Conservation (phyloP, 2,888 invertebrate genomes). For the Boloria selene region DNA sequence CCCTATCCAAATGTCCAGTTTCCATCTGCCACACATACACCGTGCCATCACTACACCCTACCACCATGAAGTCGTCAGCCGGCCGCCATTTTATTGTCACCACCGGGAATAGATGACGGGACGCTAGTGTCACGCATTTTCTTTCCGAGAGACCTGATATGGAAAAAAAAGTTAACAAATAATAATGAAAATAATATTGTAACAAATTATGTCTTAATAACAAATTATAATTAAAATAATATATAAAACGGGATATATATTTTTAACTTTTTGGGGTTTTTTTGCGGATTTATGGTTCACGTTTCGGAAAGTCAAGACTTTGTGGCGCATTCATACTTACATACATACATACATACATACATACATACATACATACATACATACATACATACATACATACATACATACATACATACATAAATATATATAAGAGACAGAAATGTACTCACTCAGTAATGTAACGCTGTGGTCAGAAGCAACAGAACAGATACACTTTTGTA, state of each 20-base stretch:
- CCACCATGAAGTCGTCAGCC: slow-evolving; percentile 98
- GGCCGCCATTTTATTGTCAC: slow-evolving; percentile 98
- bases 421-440: neutral
- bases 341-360: too few species aligned
- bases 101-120: slow-evolving; percentile 97
- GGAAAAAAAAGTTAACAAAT: neutral
- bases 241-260: too few species aligned
- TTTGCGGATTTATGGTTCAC: too few species aligned
- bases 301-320: too few species aligned
- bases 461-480: slow-evolving; percentile 99
- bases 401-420: too few species aligned
- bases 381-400: too few species aligned
- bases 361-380: too few species aligned
- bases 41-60: slow-evolving; percentile 98
- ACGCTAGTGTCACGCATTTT: slow-evolving; percentile 96
- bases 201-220: too few species aligned
- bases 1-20: slow-evolving; percentile 97
- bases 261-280: too few species aligned
- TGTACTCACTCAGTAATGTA: slow-evolving; percentile 89
- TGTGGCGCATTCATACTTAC: too few species aligned
- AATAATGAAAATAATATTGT: neutral
- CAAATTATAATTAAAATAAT: too few species aligned
- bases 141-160: slow-evolving; percentile 88
- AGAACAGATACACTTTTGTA: slow-evolving; percentile 97
- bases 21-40: slow-evolving; percentile 99